Evolutionary conservation across 1,140 invertebrate species (phyloP), one percentile per base, ranked within the genome.

Genomic region (Bombus confusus): DNA sequence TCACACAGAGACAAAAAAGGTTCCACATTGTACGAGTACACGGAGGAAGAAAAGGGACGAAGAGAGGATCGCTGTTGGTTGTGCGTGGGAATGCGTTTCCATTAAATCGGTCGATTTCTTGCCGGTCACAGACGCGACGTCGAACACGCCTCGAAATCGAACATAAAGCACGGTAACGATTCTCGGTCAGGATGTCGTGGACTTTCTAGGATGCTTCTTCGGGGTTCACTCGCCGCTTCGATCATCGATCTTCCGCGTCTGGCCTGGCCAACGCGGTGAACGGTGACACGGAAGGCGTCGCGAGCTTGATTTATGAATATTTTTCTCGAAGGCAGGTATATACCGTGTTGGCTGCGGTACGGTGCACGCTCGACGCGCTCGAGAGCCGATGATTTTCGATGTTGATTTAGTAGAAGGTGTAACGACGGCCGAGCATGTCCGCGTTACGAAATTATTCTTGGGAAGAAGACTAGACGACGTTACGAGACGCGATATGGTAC

Each of bases 91-190:
- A 91, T 85, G 87, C 86, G 86, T 92, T 91, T 91, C 86, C 83
- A 91, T 92, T 92, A 91, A 92, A 91, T 91, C 91, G 91, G 80
- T 78, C 74, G 81, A 83, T 85, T 91, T 92, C 85, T 92, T 91
- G 85, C 64, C 62, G 76, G 66, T 41, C 76, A 72, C 43, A 10
- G 37, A 39, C 34, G 69, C 43, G 64, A n/a, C 80, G 85, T 88
- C 74, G 79, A 81, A 83, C 85, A 73, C 85, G 76, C 79, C 79
- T 87, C 81, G 82, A 80, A 83, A 84, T 62, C 69, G 69, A 79
- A 86, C 77, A 76, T 90, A 90, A 84, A 91, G 80, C 87, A 90
- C 88, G 84, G 76, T 62, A 82, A 90, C 84, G 91, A 91, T 92
- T 91, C 90, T 86, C 90, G 90, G 91, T 90, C 85, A 91, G 87